Conservation (phyloP, 2,113 vertebrate species). For the Colinus virginianus region DNA sequence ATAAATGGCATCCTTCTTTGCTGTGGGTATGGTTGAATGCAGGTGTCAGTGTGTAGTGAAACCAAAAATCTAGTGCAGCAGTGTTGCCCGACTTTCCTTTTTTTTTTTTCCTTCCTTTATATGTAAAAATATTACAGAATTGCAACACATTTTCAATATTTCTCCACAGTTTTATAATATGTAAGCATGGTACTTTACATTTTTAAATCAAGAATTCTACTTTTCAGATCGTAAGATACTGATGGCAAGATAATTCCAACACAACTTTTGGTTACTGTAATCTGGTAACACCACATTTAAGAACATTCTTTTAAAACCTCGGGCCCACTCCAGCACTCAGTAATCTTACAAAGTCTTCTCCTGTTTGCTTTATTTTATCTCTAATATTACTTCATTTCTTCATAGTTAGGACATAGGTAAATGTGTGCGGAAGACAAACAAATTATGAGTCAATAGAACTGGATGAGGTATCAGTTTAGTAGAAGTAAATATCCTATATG, state of each 20-base stretch:
- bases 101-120: background rate
- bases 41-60: slow-evolving; percentile 62
- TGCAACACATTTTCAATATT: background rate
- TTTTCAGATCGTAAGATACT: background rate
- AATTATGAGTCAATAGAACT: background rate
- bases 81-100: background rate
- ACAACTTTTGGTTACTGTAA: background rate
- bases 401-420: background rate
- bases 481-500: background rate
- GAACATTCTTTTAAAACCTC: background rate
- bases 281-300: background rate
- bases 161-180: background rate
- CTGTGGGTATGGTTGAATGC: slow-evolving; percentile 71
- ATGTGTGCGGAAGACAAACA: background rate
- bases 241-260: background rate
- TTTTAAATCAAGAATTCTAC: background rate
- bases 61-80: background rate
- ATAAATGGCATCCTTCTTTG: slow-evolving; percentile 86
- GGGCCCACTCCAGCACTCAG: background rate
- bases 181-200: background rate
- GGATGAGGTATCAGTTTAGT: background rate
- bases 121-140: background rate
- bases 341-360: background rate
- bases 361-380: background rate
- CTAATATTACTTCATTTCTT: background rate